These are phyloP conservation scores for Gasterosteus aculeatus DNA, from an alignment of 2,113 vertebrate genomes.

Conservation along the genomic window DNA sequence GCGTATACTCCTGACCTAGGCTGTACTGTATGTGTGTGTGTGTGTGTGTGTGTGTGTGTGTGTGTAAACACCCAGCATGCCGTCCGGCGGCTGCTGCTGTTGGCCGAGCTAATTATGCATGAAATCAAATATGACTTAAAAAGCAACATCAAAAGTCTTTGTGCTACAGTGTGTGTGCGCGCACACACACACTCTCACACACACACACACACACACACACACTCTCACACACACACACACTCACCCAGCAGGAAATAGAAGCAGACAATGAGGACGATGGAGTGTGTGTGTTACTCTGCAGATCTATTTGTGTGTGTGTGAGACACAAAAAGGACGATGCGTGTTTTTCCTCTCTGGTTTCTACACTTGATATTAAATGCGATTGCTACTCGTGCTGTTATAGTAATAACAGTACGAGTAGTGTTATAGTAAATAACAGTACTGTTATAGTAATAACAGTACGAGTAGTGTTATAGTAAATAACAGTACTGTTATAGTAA, in stretches of 20 bases:
- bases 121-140: slow-evolving; percentile 83
- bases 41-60: slow-evolving; percentile 23
- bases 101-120: slow-evolving; percentile 82
- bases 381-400: too few species aligned
- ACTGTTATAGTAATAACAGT: too few species aligned
- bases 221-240: neutral
- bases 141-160: slow-evolving; percentile 64
- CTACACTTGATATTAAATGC: too few species aligned
- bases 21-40: slow-evolving; percentile 13
- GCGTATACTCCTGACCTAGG: slow-evolving; percentile 9
- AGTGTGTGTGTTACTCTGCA: slow-evolving; percentile 32
- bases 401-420: too few species aligned
- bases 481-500: too few species aligned
- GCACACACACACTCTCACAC: slow-evolving; percentile 22
- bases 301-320: neutral
- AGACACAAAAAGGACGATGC: too few species aligned
- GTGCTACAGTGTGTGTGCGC: too few species aligned
- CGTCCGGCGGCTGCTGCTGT: slow-evolving; percentile 60
- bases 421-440: too few species aligned
- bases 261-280: slow-evolving; percentile 34
- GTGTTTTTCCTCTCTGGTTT: too few species aligned
- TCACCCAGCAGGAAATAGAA: slow-evolving; percentile 39
- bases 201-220: slow-evolving; percentile 23
- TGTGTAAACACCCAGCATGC: slow-evolving; percentile 49
- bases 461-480: too few species aligned